Evolutionary conservation across 1,140 invertebrate species (phyloP), one percentile per base, ranked within the genome.

Genomic region (Aplysia californica): DNA sequence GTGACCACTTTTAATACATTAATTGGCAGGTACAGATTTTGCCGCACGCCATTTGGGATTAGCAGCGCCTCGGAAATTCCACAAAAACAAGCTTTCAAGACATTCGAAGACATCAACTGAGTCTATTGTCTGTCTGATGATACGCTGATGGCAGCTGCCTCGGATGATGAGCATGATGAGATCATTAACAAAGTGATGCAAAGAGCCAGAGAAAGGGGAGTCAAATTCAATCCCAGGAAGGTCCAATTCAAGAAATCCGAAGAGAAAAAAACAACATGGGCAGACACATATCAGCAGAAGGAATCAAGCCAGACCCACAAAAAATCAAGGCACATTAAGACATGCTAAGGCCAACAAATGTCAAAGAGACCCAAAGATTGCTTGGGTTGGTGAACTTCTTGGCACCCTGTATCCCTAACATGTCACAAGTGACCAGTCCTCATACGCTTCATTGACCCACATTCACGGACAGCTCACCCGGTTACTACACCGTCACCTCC

Each of bases 191-290:
- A 36, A n/a, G 72, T 80, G 26, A 66, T 80, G 36, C 23, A 80
- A 33, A 71, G 69, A 56, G 71, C 69, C 23, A 41, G 64, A 65
- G 33, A 81, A 36, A 21, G 31, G 31, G 69, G 64, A 41, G 21
- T 82, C 0, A 61, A 58, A 36, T 73, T 83, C 21, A 83, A 80
- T 64, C n/a, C 35, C 31, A 59, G 50, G 15, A 82, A 82, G 36
- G 35, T 81, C 26, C 38, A 79, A 64, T 23, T 82, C 1, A n/a
- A 55, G 15, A 31, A 41, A 33, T n/a, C 68, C n/a, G 79, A 82
- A 59, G 72, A 90, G n/a, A 80, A 79, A 70, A n/a, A n/a, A n/a
- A n/a, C n/a, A 88, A 85, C 77, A 79, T 90, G 64, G 89, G 89
- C 10, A 85, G 89, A 75, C n/a, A 83, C 23, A 75, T 91, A 33